Conservation (phyloP, 2,888 invertebrate genomes). For the Papilio protenor region DNA sequence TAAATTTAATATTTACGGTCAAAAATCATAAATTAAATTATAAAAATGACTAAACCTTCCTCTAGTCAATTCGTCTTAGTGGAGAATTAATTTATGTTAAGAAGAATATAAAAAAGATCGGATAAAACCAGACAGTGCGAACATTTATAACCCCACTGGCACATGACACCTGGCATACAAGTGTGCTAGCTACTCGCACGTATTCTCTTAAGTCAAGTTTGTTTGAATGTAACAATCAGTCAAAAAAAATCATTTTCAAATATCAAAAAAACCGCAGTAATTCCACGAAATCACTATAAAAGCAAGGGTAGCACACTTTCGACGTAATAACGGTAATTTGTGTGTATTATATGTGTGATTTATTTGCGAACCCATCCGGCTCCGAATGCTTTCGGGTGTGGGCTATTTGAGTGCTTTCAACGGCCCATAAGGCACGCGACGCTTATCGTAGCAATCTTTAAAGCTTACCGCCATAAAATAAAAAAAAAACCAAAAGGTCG, state of each 20-base stretch:
- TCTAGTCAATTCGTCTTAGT: not conserved
- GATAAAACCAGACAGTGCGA: too few species aligned
- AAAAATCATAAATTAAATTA: too few species aligned
- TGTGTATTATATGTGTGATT: slow-evolving; percentile 38
- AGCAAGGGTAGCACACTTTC: not conserved
- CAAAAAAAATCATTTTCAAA: not conserved
- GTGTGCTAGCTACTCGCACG: too few species aligned
- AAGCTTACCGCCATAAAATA: slow-evolving; percentile 9
- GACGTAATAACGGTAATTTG: slow-evolving; percentile 28
- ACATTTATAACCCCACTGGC: too few species aligned
- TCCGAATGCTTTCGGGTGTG: slow-evolving; percentile 19
- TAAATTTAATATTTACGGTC: slow-evolving; percentile 33
- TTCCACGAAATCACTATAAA: slow-evolving; percentile 1
- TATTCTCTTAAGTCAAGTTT: too few species aligned
- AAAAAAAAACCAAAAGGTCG: not conserved
- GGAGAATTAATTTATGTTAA: not conserved
- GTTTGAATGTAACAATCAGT: too few species aligned
- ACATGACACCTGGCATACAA: too few species aligned
- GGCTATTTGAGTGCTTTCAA: slow-evolving; percentile 35
- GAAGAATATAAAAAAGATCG: too few species aligned
- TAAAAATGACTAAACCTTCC: not conserved
- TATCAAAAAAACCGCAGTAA: not conserved
- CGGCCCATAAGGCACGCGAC: slow-evolving; percentile 36
- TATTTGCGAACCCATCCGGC: slow-evolving; percentile 35
- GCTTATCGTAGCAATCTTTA: slow-evolving; percentile 38